Percentiles rank a stretch among this genome's conserved stretches.
phyloP scores from a whole-genome alignment of 2,797 vertebrate genomes.

The Furcifer pardalis region DNA sequence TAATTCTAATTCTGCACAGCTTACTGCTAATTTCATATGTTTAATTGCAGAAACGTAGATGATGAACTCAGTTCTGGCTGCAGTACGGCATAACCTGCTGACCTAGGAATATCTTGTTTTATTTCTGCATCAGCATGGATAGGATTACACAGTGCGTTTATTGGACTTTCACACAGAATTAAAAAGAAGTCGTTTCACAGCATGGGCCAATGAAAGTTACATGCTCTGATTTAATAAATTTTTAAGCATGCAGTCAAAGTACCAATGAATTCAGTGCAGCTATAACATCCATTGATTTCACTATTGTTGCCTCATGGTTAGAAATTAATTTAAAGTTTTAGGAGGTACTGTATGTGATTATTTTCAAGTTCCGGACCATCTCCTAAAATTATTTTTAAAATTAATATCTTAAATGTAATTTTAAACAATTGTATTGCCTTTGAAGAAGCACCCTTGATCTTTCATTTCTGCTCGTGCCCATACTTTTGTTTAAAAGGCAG shows the following conservation, averaged over 20 bases:
- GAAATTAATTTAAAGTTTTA: background rate
- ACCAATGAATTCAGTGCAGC: background rate
- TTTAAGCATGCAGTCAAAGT: background rate
- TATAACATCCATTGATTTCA: background rate
- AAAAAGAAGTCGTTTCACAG: background rate
- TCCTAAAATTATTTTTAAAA: background rate
- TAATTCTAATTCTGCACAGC: too few relatives aligned
- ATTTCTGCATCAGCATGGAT: background rate
- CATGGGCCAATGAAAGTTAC: background rate
- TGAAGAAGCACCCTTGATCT: background rate
- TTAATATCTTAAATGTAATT: background rate
- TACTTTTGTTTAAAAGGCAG: background rate
- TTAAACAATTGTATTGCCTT: background rate
- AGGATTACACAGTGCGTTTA: background rate
- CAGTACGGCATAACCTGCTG: background rate
- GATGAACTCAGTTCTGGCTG: background rate
- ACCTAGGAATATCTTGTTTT: background rate
- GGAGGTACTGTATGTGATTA: too few relatives aligned
- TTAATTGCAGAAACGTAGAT: background rate
- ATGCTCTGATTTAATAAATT: background rate
- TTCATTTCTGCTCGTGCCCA: background rate
- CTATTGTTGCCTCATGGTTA: background rate
- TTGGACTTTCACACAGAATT: background rate
- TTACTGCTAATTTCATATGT: background rate
- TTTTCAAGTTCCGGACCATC: background rate